Conservation (phyloP, 1,140 invertebrate genomes). For the Drosophila sturtevanti region DNA sequence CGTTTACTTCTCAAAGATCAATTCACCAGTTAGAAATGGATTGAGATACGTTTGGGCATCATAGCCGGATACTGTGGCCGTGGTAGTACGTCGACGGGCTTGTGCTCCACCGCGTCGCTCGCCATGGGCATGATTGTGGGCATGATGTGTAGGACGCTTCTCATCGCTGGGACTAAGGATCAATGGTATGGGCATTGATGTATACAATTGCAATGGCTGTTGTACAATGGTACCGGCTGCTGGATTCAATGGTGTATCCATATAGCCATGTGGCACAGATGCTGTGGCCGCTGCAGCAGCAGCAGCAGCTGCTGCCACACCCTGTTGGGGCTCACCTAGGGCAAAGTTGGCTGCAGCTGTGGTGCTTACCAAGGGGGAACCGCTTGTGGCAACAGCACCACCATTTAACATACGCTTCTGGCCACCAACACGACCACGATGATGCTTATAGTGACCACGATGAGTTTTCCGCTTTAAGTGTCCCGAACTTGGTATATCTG, state of each 20-base stretch:
- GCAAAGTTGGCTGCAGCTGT: constrained; percentile 20
- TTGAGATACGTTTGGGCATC: constrained; percentile 79
- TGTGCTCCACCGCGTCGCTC: constrained; percentile 51
- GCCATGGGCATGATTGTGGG: constrained; percentile 62
- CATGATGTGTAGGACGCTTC: constrained; percentile 64
- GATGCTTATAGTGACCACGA: constrained; percentile 76
- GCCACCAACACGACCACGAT: constrained; percentile 40
- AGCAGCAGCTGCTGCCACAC: constrained; percentile 10
- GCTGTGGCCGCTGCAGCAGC: constrained; percentile 36
- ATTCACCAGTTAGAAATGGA: constrained; percentile 76
- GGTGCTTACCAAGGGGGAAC: neutral
- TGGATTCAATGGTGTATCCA: constrained; percentile 70
- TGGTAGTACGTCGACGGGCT: constrained; percentile 62
- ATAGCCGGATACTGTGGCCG: constrained; percentile 70
- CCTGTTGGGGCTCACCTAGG: constrained; percentile 38
- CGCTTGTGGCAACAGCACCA: neutral
- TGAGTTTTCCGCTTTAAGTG: constrained; percentile 68
- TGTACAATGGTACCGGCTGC: constrained; percentile 68
- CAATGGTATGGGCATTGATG: constrained; percentile 77
- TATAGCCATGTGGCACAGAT: constrained; percentile 55
- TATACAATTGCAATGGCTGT: constrained; percentile 68
- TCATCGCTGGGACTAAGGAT: constrained; percentile 77
- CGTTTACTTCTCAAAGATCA: constrained; percentile 79
- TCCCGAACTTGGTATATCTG: constrained; percentile 31
- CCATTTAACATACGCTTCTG: constrained; percentile 37